Base-by-base conservation (phyloP, 2,888 invertebrate genomes). In the Machimus rusticus region DNA sequence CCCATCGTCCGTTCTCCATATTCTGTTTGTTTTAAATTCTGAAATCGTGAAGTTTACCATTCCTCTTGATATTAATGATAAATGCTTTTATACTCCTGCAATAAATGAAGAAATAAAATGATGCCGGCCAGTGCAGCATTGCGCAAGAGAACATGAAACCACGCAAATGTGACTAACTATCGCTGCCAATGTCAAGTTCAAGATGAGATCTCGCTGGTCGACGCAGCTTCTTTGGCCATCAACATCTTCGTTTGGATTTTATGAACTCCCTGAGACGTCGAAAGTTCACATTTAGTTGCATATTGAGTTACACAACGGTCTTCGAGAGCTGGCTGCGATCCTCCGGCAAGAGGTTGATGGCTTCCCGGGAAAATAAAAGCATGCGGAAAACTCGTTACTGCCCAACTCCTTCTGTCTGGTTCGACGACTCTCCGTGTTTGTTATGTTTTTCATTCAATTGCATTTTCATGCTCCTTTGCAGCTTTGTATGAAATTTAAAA, bases 291-390 rank as follows among this genome's bases (percentile, higher is more conserved):
- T 19, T 78, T n/a, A 34, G 66, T 57, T 82, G 57, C 82, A 57
- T 82, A 82, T 82, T 82, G 57, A 82, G 66, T 82, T 82, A 82
- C 82, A 82, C 82, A 82, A 82, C 82, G 51, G 37, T 34, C 23
- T 28, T 39, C 79, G 23, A 79, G 79, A 31, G 28, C 34, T 51
- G 31, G 79, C 9, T 79, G 79, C 46, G 16, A 23, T 51, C 55
- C 16, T 16, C 31, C 16, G n/a, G 23, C 9, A 9, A 31, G 51
- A 46, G 79, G 79, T 79, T 79, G 79, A 79, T 79, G 79, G 79
- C 79, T 79, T 19, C 57, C 8, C 23, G 66, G 66, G 66, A 28
- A 66, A 66, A 66, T 66, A 66, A 66, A 28, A 66, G 23, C 23
- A 66, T 28, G 66, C 8, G 66, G 66, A 66, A 66, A 66, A 66